Evolutionary conservation across 2,113 vertebrate genomes (phyloP).

Genomic region (Osmerus eperlanus): DNA sequence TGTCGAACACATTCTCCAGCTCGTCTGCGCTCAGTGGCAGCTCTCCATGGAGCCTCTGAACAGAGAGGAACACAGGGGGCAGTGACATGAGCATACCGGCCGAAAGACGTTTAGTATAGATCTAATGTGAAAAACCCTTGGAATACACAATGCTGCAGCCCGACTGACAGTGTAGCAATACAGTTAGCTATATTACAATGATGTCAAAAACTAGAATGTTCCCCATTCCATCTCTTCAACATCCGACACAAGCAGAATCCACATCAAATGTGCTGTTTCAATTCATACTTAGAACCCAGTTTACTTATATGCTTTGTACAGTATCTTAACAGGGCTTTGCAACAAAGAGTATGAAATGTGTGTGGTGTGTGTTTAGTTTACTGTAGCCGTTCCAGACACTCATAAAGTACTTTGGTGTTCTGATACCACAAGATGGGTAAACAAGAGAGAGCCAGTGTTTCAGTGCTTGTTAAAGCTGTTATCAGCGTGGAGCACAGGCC

Average conservation of each 20-base stretch:
- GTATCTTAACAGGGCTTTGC: too few relatives aligned
- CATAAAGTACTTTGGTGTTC: slow-evolving; percentile 23
- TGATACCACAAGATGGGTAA: neutral
- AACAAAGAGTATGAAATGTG: too few relatives aligned
- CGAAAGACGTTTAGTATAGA: neutral
- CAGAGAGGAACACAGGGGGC: slow-evolving; percentile 44
- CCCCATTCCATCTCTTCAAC: too few relatives aligned
- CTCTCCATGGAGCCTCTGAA: slow-evolving; percentile 71
- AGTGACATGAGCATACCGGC: slow-evolving; percentile 10
- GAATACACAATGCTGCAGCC: neutral
- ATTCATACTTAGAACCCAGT: too few relatives aligned
- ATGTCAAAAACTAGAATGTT: too few relatives aligned
- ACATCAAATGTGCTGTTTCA: too few relatives aligned
- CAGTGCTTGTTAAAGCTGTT: slow-evolving; percentile 41
- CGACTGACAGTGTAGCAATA: neutral
- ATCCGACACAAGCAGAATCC: too few relatives aligned
- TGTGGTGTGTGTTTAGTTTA: too few relatives aligned
- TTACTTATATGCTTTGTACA: too few relatives aligned
- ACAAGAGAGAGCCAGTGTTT: slow-evolving; percentile 18
- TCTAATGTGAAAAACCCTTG: neutral
- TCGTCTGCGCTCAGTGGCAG: slow-evolving; percentile 84
- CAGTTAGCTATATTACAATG: too few relatives aligned
- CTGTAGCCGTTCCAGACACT: neutral
- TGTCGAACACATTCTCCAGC: slow-evolving; percentile 87
- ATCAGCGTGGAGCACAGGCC: slow-evolving; percentile 42